Percentiles rank a stretch among this genome's conserved stretches.
Evolutionary conservation across 2,888 invertebrate genomes (phyloP).

Genomic region (Nymphalis polychloros): DNA sequence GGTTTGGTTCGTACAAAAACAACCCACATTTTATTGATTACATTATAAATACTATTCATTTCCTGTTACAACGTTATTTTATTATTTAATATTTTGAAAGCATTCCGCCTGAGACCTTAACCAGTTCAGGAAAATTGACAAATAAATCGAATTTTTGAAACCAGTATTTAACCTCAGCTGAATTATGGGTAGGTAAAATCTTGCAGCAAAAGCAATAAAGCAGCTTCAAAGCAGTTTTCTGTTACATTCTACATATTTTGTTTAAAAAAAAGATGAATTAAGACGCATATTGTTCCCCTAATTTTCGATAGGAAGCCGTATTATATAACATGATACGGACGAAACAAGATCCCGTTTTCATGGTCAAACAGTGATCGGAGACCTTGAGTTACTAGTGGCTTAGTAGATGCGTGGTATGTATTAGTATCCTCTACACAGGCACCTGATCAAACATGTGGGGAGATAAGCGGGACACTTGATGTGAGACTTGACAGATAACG

Average conservation of each 20-base stretch:
- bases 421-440: constrained; percentile 59
- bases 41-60: constrained; percentile 18
- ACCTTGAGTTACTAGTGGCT: constrained; percentile 58
- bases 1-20: constrained; percentile 21
- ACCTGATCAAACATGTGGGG: constrained; percentile 79
- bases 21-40: constrained; percentile 10
- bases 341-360: constrained; percentile 56
- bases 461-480: constrained; percentile 79
- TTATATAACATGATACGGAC: constrained; percentile 54
- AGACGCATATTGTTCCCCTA: constrained; percentile 19
- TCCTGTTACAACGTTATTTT: constrained; percentile 11
- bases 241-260: not conserved
- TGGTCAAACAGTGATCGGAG: constrained; percentile 60
- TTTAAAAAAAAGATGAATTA: constrained; percentile 5
- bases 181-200: too few relatives aligned
- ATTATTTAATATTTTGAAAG: not conserved
- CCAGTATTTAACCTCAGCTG: too few relatives aligned
- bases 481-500: constrained; percentile 70
- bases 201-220: too few relatives aligned
- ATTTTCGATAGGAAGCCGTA: constrained; percentile 49
- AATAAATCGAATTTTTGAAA: too few relatives aligned
- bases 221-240: too few relatives aligned
- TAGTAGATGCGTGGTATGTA: constrained; percentile 53
- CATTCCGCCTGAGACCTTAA: too few relatives aligned
- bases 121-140: too few relatives aligned